Evolutionary conservation across 1,140 invertebrate genomes (phyloP).

Genomic region (Orchesella cincta): DNA sequence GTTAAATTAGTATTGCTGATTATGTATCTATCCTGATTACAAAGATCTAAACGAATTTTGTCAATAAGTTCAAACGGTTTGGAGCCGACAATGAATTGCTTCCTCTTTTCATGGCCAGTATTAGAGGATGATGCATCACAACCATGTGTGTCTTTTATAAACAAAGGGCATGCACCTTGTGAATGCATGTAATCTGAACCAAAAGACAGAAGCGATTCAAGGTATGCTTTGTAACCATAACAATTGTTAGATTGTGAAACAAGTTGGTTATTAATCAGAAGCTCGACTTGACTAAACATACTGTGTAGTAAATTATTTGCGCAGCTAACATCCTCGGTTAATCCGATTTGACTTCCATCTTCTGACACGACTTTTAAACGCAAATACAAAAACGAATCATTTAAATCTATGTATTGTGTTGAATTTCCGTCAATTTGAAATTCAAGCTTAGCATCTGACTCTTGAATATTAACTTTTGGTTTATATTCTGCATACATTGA

Average conservation of each 20-base stretch:
- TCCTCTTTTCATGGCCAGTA: constrained; percentile 26
- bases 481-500: constrained; percentile 36
- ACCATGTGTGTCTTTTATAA: constrained; percentile 24
- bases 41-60: constrained; percentile 32
- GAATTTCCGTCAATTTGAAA: constrained; percentile 35
- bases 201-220: constrained; percentile 54
- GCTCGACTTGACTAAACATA: constrained; percentile 24
- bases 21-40: constrained; percentile 35
- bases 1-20: constrained; percentile 37
- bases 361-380: constrained; percentile 14
- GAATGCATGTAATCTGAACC: background rate
- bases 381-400: constrained; percentile 35
- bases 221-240: constrained; percentile 58
- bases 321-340: background rate
- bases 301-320: constrained; percentile 31
- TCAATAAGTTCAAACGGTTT: constrained; percentile 35
- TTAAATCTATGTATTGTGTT: constrained; percentile 39
- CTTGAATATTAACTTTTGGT: constrained; percentile 37
- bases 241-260: constrained; percentile 52
- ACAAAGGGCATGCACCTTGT: constrained; percentile 24
- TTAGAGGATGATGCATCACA: background rate
- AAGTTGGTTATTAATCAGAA: background rate
- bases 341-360: constrained; percentile 28
- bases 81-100: constrained; percentile 9
- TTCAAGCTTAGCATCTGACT: constrained; percentile 35